phyloP scores from a whole-genome alignment of 2,113 vertebrate genomes.

The Hippocampus abdominalis region DNA sequence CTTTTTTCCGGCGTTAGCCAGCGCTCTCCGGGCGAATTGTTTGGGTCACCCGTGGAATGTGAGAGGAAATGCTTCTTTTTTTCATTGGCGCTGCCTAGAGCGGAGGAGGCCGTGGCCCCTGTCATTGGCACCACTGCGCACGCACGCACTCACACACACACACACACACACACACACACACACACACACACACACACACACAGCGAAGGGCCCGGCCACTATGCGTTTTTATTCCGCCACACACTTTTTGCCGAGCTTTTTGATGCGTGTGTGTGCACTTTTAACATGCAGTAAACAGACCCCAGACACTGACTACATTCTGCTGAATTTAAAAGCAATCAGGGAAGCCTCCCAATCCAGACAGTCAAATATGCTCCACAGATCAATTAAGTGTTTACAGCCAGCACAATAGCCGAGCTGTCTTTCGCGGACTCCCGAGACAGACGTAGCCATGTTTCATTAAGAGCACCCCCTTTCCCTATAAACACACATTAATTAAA shows the following conservation, averaged over 20 bases:
- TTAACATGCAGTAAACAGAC: constrained; percentile 57
- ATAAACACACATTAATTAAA: constrained; percentile 99
- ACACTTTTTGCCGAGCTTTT: constrained; percentile 3
- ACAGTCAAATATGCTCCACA: constrained; percentile 68
- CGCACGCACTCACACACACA: constrained; percentile 3
- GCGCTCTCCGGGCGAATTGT: constrained; percentile 71
- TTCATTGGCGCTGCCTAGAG: constrained; percentile 75
- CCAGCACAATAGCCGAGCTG: constrained; percentile 89
- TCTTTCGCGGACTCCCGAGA: constrained; percentile 89
- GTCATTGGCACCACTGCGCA: constrained; percentile 69
- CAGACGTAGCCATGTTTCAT: constrained; percentile 94
- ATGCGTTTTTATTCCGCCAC: neutral
- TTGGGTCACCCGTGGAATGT: constrained; percentile 75
- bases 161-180: too few species aligned
- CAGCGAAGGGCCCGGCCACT: constrained; percentile 12
- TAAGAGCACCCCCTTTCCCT: constrained; percentile 92
- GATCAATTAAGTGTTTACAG: constrained; percentile 99
- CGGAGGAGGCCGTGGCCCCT: constrained; percentile 72
- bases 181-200: too few species aligned
- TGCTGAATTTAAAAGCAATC: constrained; percentile 75
- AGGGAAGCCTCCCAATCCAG: constrained; percentile 51
- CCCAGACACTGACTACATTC: constrained; percentile 36
- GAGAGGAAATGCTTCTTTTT: constrained; percentile 78
- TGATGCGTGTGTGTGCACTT: constrained; percentile 30
- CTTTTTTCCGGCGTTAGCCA: constrained; percentile 1